Evolutionary conservation across 2,113 vertebrate genomes (phyloP).

Genomic region (Blennius ocellaris): DNA sequence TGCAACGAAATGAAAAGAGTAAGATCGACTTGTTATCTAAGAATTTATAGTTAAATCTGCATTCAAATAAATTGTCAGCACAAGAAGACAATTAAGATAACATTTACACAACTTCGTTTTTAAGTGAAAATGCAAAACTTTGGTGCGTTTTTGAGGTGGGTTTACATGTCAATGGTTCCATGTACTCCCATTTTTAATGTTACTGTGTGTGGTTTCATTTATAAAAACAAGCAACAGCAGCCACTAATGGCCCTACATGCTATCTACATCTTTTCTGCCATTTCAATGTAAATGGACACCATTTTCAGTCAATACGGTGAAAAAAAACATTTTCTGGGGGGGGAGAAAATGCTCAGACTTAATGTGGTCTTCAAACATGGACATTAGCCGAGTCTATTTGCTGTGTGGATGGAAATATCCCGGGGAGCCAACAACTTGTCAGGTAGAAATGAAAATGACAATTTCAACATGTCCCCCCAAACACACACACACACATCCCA

Average conservation of each 20-base stretch:
- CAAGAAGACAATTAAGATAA: too few species aligned
- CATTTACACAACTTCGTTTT: too few species aligned
- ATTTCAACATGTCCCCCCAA: constrained; percentile 53
- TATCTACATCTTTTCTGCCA: too few species aligned
- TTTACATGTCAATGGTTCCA: too few species aligned
- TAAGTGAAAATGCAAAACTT: too few species aligned
- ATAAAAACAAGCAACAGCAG: not conserved
- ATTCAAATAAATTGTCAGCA: too few species aligned
- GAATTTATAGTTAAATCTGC: too few species aligned
- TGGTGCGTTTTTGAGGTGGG: too few species aligned
- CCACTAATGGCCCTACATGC: too few species aligned
- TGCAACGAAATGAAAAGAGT: not conserved
- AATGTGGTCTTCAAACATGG: constrained; percentile 24
- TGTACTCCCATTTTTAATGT: not conserved
- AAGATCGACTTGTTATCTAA: not conserved
- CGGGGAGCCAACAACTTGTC: constrained; percentile 55
- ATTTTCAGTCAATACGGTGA: not conserved
- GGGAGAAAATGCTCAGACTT: constrained; percentile 5
- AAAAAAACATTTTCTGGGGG: not conserved
- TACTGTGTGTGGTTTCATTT: not conserved
- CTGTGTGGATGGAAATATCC: constrained; percentile 44
- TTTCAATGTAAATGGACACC: too few species aligned
- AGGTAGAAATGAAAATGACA: constrained; percentile 56
- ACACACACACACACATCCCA: not conserved
- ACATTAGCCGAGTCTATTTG: constrained; percentile 25